Conservation (phyloP, 2,888 invertebrate genomes). For the Calameuta pallipes region DNA sequence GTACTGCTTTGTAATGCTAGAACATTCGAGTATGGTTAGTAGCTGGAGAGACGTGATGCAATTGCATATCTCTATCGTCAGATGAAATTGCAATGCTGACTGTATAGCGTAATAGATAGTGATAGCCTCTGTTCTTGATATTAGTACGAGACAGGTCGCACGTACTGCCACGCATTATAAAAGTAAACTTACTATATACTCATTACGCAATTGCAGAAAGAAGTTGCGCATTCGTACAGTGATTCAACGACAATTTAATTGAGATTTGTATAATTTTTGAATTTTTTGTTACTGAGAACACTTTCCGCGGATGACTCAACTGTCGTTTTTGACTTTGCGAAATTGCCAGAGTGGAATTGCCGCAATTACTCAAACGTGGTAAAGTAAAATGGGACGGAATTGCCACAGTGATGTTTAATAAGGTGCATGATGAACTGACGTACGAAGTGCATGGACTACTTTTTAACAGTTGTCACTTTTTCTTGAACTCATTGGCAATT, state of each 20-base stretch:
- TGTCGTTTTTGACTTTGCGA: not conserved
- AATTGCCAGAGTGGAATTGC: not conserved
- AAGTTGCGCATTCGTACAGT: not conserved
- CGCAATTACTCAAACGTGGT: not conserved
- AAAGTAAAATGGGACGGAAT: not conserved
- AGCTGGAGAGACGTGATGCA: not conserved
- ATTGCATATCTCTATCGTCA: not conserved
- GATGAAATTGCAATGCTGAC: not conserved
- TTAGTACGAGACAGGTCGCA: not conserved
- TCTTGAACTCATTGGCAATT: slow-evolving; percentile 21
- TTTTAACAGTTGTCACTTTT: slow-evolving; percentile 47
- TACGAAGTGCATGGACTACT: slow-evolving; percentile 39
- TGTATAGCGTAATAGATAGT: not conserved
- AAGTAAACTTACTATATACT: not conserved
- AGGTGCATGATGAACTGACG: not conserved
- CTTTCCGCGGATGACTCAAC: not conserved
- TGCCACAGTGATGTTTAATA: not conserved
- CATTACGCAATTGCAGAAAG: not conserved
- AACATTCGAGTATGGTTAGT: not conserved
- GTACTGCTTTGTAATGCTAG: not conserved
- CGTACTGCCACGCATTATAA: not conserved
- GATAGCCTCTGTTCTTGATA: not conserved
- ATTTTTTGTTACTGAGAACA: not conserved
- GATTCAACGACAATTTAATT: not conserved
- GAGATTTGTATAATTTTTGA: not conserved